phyloP scores from a whole-genome alignment of 2,888 invertebrate genomes.

The Cantharis rustica region DNA sequence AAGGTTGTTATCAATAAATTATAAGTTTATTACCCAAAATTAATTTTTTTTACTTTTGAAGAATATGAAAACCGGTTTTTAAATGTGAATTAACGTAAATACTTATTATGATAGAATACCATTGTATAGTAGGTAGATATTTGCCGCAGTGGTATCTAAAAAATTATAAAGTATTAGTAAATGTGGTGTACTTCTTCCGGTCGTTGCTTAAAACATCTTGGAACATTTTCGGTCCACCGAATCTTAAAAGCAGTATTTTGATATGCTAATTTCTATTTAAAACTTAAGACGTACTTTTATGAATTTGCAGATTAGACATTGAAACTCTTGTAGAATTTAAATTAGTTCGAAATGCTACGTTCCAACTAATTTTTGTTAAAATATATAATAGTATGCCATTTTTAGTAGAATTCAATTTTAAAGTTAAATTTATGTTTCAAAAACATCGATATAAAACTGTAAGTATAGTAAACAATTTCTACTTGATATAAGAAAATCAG shows the following conservation, averaged over 20 bases:
- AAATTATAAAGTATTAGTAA: background rate
- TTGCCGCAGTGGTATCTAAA: background rate
- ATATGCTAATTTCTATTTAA: slow-evolving; percentile 44
- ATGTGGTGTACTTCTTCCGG: slow-evolving; percentile 15
- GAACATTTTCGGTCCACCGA: slow-evolving; percentile 46
- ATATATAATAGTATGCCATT: background rate
- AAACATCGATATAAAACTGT: background rate
- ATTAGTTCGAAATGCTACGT: slow-evolving; percentile 23
- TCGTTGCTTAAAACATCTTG: slow-evolving; percentile 41
- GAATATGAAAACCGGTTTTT: background rate
- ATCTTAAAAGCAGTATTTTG: slow-evolving; percentile 39
- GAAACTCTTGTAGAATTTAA: slow-evolving; percentile 33
- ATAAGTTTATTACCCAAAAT: too few relatives aligned
- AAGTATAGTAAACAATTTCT: background rate
- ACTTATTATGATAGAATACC: background rate
- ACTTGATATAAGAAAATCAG: background rate
- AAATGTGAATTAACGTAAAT: background rate
- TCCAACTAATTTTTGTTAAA: slow-evolving; percentile 20
- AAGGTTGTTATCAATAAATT: too few relatives aligned
- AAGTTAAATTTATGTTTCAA: background rate
- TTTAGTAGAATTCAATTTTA: background rate
- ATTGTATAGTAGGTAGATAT: background rate
- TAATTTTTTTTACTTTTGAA: background rate
- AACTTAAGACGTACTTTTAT: slow-evolving; percentile 44
- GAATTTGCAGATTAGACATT: slow-evolving; percentile 36